Evolutionary conservation across 2,888 invertebrate genomes (phyloP).

Genomic region (Hemistola chrysoprasaria): DNA sequence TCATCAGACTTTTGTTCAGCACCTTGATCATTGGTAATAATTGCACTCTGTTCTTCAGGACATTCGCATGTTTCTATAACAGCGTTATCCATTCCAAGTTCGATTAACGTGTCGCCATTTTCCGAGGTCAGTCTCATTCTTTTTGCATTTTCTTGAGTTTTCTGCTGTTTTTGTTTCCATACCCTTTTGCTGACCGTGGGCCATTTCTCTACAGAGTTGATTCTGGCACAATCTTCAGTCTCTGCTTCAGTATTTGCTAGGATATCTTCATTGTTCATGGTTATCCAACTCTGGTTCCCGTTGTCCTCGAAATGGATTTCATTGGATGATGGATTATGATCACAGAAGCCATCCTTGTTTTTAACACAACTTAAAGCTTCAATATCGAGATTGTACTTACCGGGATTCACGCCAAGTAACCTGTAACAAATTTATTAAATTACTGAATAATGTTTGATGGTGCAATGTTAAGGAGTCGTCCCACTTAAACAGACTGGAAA

Average conservation of each 20-base stretch:
- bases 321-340: constrained; percentile 57
- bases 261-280: constrained; percentile 40
- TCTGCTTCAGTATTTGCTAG: constrained; percentile 37
- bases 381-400: constrained; percentile 64
- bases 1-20: constrained; percentile 29
- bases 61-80: constrained; percentile 17
- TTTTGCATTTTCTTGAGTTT: constrained; percentile 48
- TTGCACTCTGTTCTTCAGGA: constrained; percentile 26
- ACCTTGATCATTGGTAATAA: constrained; percentile 18
- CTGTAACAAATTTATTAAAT: constrained; percentile 40
- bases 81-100: constrained; percentile 55
- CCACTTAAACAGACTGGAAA: too few species aligned
- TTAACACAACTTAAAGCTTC: constrained; percentile 66
- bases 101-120: constrained; percentile 44
- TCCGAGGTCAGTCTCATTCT: constrained; percentile 56
- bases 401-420: constrained; percentile 64
- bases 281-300: constrained; percentile 35
- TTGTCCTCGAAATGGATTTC: constrained; percentile 33
- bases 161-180: constrained; percentile 55
- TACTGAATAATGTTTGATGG: too few species aligned
- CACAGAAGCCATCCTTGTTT: constrained; percentile 63
- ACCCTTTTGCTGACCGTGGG: constrained; percentile 58
- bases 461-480: too few species aligned
- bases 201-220: constrained; percentile 62
- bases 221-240: constrained; percentile 59